Base-by-base conservation (phyloP, 1,140 invertebrate genomes). In the Drosophila ambigua region DNA sequence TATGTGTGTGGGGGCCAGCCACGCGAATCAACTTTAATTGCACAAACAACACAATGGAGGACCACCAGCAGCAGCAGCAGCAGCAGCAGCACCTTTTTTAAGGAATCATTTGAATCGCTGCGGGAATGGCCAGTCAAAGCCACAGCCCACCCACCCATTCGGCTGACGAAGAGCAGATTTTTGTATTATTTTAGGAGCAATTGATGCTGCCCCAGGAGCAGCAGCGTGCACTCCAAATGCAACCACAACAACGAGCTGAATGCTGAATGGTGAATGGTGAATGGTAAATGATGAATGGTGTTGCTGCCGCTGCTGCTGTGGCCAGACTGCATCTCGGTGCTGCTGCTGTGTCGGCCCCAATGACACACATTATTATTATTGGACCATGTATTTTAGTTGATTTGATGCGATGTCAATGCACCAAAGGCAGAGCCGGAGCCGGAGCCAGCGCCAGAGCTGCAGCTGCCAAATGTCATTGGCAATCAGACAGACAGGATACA, bases 11-110 rank as follows among this genome's bases (percentile, higher is more conserved):
- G 5, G 53, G 28, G 39, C 8, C 48, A 66, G 60, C 20, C 68
- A 50, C 68, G 67, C 55, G 79, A 76, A 77, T 79, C 73, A 69
- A 76, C 72, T 76, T 76, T 76, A 76, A 76, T 76, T 76, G 68
- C 73, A 76, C 63, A 68, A 76, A 76, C 64, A 75, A 62, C 57
- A 44, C 28, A 76, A 48, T 45, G 62, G 63, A 41, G 35, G 24
- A 35, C 16, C 11, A 11, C 8, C 31, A 26, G 3, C 16, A 16
- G 16, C 16, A 16, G 16, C 16, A 16, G 16, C 16, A 16, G 1
- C 16, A 16, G 16, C 31, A 58, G 39, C 45, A 20, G 20, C 20
- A 20, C 20, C 20, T 20, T 20, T 52, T 35, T 43, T 63, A 51
- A 73, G 72, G 55, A 73, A 73, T 55, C 52, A 72, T 73, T 63